Conservation (phyloP, 2,888 invertebrate genomes). For the Dilophus febrilis region DNA sequence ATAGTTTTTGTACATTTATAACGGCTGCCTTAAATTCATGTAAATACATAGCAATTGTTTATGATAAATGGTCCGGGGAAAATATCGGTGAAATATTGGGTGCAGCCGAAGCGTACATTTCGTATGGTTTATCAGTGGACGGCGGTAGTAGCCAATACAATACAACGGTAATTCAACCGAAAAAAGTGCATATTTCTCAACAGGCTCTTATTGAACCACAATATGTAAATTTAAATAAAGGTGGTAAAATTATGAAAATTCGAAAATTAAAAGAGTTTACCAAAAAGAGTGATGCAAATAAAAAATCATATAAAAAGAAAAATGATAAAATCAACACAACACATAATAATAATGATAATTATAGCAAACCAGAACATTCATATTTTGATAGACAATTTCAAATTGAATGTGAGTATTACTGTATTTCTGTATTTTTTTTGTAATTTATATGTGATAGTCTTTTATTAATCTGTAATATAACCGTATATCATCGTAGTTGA, state of each 20-base stretch:
- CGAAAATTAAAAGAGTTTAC: slow-evolving; percentile 1
- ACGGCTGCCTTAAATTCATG: slow-evolving; percentile 15
- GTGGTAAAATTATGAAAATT: slow-evolving; percentile 36
- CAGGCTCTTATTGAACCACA: slow-evolving; percentile 37
- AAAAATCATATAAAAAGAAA: no score
- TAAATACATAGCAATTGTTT: slow-evolving; percentile 19
- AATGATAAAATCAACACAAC: no score
- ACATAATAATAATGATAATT: no score
- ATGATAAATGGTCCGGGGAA: slow-evolving; percentile 20
- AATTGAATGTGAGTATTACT: no score
- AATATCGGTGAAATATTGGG: slow-evolving; percentile 38
- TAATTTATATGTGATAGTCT: no score
- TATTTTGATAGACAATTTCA: no score
- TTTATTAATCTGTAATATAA: no score
- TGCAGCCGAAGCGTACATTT: slow-evolving; percentile 36
- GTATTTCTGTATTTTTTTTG: no score
- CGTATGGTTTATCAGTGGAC: slow-evolving; percentile 32
- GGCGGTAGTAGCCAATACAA: no score
- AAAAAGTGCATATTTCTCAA: slow-evolving; percentile 39
- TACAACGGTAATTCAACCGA: slow-evolving; percentile 25
- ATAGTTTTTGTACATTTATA: slow-evolving; percentile 9
- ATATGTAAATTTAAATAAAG: slow-evolving; percentile 27
- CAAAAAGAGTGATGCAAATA: no score
- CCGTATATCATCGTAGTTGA: no score
- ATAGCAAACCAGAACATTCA: no score